A percentile compares a stretch with the other conserved stretches of the same genome.
These are phyloP conservation scores for Philereme transversata DNA, from an alignment of 2,888 invertebrate genomes.

Conservation along the genomic window DNA sequence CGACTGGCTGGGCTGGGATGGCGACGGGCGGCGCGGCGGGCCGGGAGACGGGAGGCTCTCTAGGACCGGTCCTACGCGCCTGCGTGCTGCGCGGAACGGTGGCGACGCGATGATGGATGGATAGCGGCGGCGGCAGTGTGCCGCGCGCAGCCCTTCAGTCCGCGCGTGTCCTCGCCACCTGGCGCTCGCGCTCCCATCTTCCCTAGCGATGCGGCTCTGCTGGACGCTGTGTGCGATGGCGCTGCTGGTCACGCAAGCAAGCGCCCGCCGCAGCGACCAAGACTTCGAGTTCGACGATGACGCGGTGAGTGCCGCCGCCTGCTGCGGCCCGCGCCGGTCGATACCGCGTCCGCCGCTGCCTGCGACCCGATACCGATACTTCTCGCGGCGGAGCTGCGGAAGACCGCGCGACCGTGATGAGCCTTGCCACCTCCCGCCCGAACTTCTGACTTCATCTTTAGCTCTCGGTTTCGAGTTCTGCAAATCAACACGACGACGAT, in stretches of 20 bases:
- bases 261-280: slow-evolving; percentile 56
- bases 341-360: slow-evolving; percentile 10
- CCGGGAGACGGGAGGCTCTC: background rate
- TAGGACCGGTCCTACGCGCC: slow-evolving; percentile 4
- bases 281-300: slow-evolving; percentile 80
- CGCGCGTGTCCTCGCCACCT: slow-evolving; percentile 15
- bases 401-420: too few species aligned
- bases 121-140: slow-evolving; percentile 25
- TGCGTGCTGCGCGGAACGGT: slow-evolving; percentile 23
- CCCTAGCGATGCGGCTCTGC: slow-evolving; percentile 41
- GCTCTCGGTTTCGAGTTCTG: too few species aligned
- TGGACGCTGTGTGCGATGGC: slow-evolving; percentile 44
- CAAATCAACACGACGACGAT: too few species aligned
- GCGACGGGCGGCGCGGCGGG: slow-evolving; percentile 7
- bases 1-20: background rate
- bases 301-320: slow-evolving; percentile 51
- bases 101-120: slow-evolving; percentile 23
- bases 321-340: slow-evolving; percentile 19
- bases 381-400: background rate
- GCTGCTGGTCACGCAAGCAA: slow-evolving; percentile 43
- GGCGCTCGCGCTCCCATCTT: slow-evolving; percentile 2
- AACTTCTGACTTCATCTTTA: too few species aligned
- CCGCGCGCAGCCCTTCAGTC: slow-evolving; percentile 18
- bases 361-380: background rate
- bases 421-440: background rate